These are phyloP conservation scores for Andrena marginata DNA, from an alignment of 2,888 invertebrate species.

Conservation along the genomic window DNA sequence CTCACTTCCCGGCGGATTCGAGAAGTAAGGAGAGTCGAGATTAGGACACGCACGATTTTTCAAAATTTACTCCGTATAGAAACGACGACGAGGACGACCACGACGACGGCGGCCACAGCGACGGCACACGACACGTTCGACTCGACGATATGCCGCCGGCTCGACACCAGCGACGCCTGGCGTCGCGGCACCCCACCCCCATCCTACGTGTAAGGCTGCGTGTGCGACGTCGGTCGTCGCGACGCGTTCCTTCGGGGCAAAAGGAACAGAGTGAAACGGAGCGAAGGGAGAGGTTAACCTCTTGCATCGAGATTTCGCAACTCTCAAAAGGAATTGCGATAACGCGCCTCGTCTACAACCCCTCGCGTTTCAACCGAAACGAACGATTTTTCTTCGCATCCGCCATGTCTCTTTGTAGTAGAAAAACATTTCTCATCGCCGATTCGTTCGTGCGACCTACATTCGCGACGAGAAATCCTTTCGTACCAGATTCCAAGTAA, in stretches of 20 bases:
- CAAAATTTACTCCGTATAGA: background rate
- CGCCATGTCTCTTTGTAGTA: no score
- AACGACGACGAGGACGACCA: conserved; percentile 45
- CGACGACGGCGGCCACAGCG: conserved; percentile 54
- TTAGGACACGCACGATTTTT: background rate
- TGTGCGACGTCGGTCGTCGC: conserved; percentile 17
- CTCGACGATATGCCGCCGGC: conserved; percentile 72
- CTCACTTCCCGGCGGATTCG: background rate
- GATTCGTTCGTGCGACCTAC: no score
- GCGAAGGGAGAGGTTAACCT: background rate
- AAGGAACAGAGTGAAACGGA: background rate
- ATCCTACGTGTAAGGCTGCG: background rate
- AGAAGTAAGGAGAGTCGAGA: background rate
- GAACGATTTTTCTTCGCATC: no score
- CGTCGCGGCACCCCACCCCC: conserved; percentile 72
- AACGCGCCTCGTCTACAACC: no score
- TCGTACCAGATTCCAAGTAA: no score
- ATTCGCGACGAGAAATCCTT: no score
- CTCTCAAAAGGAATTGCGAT: background rate
- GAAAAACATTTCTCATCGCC: no score
- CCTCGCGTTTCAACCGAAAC: no score
- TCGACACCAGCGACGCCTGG: conserved; percentile 73
- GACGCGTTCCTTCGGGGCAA: background rate
- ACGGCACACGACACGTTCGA: conserved; percentile 68
- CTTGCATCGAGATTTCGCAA: background rate